phyloP scores from a whole-genome alignment of 1,140 invertebrate species.

The Temnothorax curvispinosus region DNA sequence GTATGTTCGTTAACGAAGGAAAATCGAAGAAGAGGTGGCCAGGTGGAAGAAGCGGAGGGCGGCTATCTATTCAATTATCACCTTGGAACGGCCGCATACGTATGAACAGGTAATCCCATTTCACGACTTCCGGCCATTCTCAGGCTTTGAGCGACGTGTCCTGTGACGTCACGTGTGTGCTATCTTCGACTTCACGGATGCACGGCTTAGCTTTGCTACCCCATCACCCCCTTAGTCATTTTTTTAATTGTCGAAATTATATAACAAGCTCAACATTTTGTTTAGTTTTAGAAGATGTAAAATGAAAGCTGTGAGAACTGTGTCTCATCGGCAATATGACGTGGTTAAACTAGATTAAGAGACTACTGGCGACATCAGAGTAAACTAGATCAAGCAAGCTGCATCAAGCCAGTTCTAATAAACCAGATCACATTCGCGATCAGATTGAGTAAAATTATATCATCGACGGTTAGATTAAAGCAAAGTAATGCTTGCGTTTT shows the following conservation, averaged over 20 bases:
- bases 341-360: background rate
- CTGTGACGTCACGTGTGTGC: slow-evolving; percentile 80
- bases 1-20: slow-evolving; percentile 67
- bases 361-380: background rate
- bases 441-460: background rate
- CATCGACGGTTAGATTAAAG: background rate
- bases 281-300: no score
- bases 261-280: slow-evolving; percentile 74
- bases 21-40: slow-evolving; percentile 71
- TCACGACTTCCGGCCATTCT: slow-evolving; percentile 86
- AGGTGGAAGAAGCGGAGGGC: slow-evolving; percentile 62
- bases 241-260: slow-evolving; percentile 80
- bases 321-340: background rate
- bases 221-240: slow-evolving; percentile 25
- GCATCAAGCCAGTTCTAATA: background rate
- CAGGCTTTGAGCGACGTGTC: slow-evolving; percentile 84
- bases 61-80: slow-evolving; percentile 86
- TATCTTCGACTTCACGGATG: slow-evolving; percentile 72
- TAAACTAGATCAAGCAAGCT: background rate
- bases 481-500: background rate
- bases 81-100: slow-evolving; percentile 78
- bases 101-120: slow-evolving; percentile 83
- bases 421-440: background rate
- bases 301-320: background rate
- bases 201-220: slow-evolving; percentile 71